These are phyloP conservation scores for Electrona antarctica DNA, from an alignment of 2,113 vertebrate genomes.

Conservation along the genomic window DNA sequence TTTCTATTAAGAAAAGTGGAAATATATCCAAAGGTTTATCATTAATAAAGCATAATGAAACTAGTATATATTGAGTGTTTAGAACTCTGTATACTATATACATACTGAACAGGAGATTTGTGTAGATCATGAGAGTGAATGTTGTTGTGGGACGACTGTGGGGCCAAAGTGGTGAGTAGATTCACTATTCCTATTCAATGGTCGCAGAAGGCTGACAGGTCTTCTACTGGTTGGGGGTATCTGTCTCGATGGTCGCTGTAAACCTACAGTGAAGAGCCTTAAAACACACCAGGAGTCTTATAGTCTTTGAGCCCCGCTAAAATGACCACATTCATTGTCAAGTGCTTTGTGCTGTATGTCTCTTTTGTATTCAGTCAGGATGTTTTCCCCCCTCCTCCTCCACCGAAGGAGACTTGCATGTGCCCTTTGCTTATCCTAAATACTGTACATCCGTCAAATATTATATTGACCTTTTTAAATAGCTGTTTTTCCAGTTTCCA, in stretches of 20 bases:
- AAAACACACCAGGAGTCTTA: constrained; percentile 69
- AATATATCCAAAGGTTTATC: constrained; percentile 26
- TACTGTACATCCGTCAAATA: neutral
- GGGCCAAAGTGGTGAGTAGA: constrained; percentile 6
- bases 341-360: constrained; percentile 50
- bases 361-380: constrained; percentile 43
- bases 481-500: neutral
- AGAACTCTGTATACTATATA: neutral
- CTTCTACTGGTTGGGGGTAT: constrained; percentile 34
- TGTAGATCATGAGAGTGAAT: neutral
- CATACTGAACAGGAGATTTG: neutral
- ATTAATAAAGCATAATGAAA: constrained; percentile 14
- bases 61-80: neutral
- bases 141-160: constrained; percentile 11
- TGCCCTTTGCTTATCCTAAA: constrained; percentile 3
- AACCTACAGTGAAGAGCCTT: constrained; percentile 52
- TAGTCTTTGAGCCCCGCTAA: constrained; percentile 34
- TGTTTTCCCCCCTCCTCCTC: neutral
- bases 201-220: constrained; percentile 46
- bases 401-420: neutral
- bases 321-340: constrained; percentile 65
- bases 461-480: neutral
- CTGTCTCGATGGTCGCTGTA: constrained; percentile 56
- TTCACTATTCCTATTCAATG: constrained; percentile 44
- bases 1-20: too few species aligned